Conservation (phyloP, 2,888 invertebrate species). For the Diarsia mendica region DNA sequence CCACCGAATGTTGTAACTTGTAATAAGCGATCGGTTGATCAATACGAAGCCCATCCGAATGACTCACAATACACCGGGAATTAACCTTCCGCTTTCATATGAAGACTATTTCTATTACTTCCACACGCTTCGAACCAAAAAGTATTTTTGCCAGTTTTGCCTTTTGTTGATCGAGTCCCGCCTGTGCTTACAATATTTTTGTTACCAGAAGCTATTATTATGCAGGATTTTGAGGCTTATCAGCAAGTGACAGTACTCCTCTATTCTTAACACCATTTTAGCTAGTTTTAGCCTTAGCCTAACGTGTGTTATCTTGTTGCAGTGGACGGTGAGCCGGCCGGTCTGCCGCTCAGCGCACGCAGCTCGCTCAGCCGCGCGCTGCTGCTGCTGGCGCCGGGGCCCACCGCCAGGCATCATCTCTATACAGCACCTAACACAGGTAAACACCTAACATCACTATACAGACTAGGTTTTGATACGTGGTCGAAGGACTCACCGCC, state of each 20-base stretch:
- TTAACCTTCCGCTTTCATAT: conserved; percentile 23
- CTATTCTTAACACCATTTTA: not conserved
- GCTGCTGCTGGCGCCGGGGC: conserved; percentile 91
- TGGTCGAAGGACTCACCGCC: not conserved
- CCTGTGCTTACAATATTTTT: not conserved
- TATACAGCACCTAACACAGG: conserved; percentile 93
- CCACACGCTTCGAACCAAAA: not conserved
- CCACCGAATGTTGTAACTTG: not conserved
- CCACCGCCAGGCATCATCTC: conserved; percentile 87
- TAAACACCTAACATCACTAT: not conserved
- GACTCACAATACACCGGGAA: conserved; percentile 24
- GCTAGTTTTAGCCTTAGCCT: conserved; percentile 17
- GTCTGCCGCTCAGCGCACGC: conserved; percentile 89
- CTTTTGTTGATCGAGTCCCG: not conserved
- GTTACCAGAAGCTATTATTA: not conserved
- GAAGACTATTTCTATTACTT: conserved; percentile 8
- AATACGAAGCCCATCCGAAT: conserved; percentile 19
- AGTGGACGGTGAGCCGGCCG: conserved; percentile 91
- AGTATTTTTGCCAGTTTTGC: not conserved
- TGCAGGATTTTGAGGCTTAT: not conserved
- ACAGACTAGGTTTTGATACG: not conserved
- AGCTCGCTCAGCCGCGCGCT: conserved; percentile 87
- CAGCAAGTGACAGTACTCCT: not conserved
- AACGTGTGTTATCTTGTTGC: conserved; percentile 70
- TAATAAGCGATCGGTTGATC: conserved; percentile 32